Evolutionary conservation across 1,140 invertebrate genomes (phyloP), one percentile per base, ranked within the genome.

Genomic region (Ceratosolen solmsi): DNA sequence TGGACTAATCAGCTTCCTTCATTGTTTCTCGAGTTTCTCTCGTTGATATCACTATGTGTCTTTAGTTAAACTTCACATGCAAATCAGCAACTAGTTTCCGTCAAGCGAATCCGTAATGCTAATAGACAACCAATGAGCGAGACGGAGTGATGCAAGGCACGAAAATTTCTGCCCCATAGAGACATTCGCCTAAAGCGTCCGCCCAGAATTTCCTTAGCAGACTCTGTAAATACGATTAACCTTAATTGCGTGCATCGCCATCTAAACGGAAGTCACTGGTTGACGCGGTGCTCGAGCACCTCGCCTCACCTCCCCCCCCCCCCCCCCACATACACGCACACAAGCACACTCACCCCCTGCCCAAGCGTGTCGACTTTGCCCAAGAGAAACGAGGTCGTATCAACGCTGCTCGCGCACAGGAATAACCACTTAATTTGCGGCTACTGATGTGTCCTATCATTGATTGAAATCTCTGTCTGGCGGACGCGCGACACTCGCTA

Each of bases 211-310:
- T 74, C 17, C 51, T 60, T 56, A 33, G 11, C 30, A 58, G 15
- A 75, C 49, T 58, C 38, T 0, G 54, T 33, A 74, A 74, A 74
- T 80, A 54, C 56, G 71, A 80, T 65, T 80, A 80, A 41, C 79
- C 71, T 74, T 58, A 74, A 80, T 80, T 70, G 38, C 51, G 68
- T 13, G 27, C 36, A 30, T 79, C 11, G 46, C 2, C 49, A 41
- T 22, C 70, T 17, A 80, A 80, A 73, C 78, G 78, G 78, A 80
- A 73, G 70, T 73, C 54, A 51, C 36, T 49, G 78, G 20, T 80
- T 63, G 70, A 25, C 25, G 9, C 25, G 11, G n/a, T 49, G 4
- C 5, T n/a, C n/a, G n/a, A n/a, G n/a, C n/a, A n/a, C 11, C 38
- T 71, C 8, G 9, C 30, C 70, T 0, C 9, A 0, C 68, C 7